Base-by-base conservation (phyloP, 2,113 vertebrate species). In the Sula dactylatra region DNA sequence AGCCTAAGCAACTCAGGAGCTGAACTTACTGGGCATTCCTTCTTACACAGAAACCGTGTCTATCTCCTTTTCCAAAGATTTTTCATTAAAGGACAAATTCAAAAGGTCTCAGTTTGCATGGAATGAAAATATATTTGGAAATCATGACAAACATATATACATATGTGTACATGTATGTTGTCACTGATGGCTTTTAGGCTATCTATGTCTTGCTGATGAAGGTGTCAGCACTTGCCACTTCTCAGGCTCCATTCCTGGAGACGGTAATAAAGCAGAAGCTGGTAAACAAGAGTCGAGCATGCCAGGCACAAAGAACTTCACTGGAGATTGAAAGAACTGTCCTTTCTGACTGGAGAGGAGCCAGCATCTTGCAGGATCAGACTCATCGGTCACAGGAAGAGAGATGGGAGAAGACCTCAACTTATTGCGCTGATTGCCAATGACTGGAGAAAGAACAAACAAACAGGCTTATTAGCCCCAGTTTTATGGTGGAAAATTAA, bases 231-330 rank as follows among this genome's bases (percentile, higher is more conserved):
- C 24, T 72, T 62, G 6, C 11, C 13, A 18, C 11, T 27, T 93
- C n/a, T 88, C 9, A 69, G 16, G 12, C 14, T 77, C 7, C 12
- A 29, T 40, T 78, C 13, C 4, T 3, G 49, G n/a, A 40, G 13
- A 10, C 0, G 1, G 16, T 54, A 52, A 24, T n/a, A 64, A 81
- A 82, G 9, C 24, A 82, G 31, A 58, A n/a, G 7, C 11, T n/a
- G 7, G 19, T 21, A 78, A 93, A 29, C 3, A 38, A n/a, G 6
- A n/a, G 2, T 5, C 1, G 1, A 32, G 8, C 11, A 22, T 1
- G 2, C 11, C 17, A 73, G 26, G 26, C 5, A 2, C 29, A 34
- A 38, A 56, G n/a, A 74, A 13, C 50, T 17, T 47, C 1, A 0
- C 7, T 42, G n/a, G 26, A 52, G 44, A 34, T 31, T 54, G 18